phyloP scores from a whole-genome alignment of 2,113 vertebrate genomes.

The Suncus etruscus region DNA sequence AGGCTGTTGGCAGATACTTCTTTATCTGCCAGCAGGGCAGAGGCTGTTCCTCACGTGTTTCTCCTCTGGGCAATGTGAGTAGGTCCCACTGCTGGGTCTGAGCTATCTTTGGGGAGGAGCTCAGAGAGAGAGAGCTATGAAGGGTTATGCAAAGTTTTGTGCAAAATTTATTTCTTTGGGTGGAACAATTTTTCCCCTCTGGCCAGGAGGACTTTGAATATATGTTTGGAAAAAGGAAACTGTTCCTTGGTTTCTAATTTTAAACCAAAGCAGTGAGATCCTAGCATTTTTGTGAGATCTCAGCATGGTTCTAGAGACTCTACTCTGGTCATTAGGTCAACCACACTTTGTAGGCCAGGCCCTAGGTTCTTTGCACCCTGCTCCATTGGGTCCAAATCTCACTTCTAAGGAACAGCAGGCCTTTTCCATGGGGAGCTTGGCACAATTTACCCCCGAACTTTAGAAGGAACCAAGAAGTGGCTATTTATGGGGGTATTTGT shows the following conservation, averaged over 20 bases:
- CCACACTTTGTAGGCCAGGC: not conserved
- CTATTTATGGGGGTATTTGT: not conserved
- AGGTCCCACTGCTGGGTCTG: not conserved
- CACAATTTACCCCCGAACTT: not conserved
- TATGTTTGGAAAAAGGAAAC: not conserved
- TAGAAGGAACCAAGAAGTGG: not conserved
- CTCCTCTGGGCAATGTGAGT: not conserved
- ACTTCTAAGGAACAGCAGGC: not conserved
- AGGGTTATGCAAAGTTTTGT: not conserved
- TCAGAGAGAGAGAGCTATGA: not conserved
- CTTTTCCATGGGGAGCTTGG: not conserved
- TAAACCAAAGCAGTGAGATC: not conserved
- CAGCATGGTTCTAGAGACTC: not conserved
- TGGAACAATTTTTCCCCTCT: slow-evolving; percentile 10
- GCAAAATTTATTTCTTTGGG: not conserved
- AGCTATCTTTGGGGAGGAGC: slow-evolving; percentile 16
- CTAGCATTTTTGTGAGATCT: not conserved
- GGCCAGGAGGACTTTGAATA: not conserved
- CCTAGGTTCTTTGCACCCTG: not conserved
- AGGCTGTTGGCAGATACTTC: not conserved
- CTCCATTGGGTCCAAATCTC: not conserved
- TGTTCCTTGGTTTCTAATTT: not conserved
- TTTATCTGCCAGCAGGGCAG: not conserved
- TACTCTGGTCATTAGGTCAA: not conserved
- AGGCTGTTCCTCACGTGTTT: not conserved